These are phyloP conservation scores for Heliangelus exortis DNA, from an alignment of 2,797 vertebrate genomes.

Conservation along the genomic window DNA sequence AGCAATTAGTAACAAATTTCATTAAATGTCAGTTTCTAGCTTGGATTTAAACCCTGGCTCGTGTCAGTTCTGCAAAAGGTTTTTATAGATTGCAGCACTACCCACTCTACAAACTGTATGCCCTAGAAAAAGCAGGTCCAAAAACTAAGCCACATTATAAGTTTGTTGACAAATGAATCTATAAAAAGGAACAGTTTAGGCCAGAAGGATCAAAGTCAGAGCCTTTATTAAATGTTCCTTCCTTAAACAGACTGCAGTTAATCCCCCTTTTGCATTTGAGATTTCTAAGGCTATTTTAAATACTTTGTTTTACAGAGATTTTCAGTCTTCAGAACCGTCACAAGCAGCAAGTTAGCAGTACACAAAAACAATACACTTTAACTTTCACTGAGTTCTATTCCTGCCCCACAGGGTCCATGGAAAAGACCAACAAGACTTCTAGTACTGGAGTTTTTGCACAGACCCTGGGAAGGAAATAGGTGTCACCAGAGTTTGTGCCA, in stretches of 20 bases:
- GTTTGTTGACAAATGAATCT: conserved; percentile 15
- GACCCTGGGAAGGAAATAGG: conserved; percentile 5
- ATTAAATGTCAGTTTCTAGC: conserved; percentile 4
- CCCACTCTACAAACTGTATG: neutral
- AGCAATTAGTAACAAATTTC: neutral
- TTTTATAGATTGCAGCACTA: neutral
- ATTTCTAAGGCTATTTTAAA: conserved; percentile 60
- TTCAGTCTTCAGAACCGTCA: conserved; percentile 58
- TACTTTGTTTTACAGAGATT: conserved; percentile 55
- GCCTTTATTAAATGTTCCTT: conserved; percentile 82
- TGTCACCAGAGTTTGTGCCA: conserved; percentile 39
- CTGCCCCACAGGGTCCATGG: neutral
- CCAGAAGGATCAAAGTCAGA: conserved; percentile 74
- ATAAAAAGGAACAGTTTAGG: conserved; percentile 40
- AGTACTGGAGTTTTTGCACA: conserved; percentile 8
- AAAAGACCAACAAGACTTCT: neutral
- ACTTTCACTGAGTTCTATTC: conserved; percentile 32
- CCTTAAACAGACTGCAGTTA: conserved; percentile 67
- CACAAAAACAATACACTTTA: conserved; percentile 43
- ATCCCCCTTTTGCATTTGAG: conserved; percentile 51
- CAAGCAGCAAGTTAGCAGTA: conserved; percentile 60
- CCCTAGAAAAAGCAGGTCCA: neutral
- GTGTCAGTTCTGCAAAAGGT: neutral
- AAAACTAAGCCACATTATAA: neutral
- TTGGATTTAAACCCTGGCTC: neutral